These are phyloP conservation scores for Parasteatoda lunata DNA, from an alignment of 2,888 invertebrate species.

Conservation along the genomic window DNA sequence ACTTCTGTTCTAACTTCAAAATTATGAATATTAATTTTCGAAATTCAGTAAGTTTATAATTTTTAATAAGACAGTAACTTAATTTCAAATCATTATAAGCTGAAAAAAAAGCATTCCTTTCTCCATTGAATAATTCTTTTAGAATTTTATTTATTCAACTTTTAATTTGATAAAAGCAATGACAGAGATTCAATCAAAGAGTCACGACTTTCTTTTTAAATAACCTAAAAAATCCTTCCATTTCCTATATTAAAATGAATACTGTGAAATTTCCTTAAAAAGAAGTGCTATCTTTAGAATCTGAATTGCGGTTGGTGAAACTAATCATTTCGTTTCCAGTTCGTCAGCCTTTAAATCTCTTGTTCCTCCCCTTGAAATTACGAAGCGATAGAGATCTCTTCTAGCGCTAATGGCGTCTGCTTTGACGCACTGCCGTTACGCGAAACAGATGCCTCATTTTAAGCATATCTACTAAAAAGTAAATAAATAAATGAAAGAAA, in stretches of 20 bases:
- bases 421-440: slow-evolving; percentile 55
- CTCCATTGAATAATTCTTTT: too few relatives aligned
- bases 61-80: too few relatives aligned
- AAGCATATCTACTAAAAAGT: neutral
- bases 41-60: too few relatives aligned
- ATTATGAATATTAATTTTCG: too few relatives aligned
- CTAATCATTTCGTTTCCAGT: slow-evolving; percentile 25
- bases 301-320: neutral
- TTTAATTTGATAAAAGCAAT: too few relatives aligned
- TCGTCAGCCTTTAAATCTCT: neutral
- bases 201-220: neutral
- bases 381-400: slow-evolving; percentile 29
- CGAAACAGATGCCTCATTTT: slow-evolving; percentile 52
- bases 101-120: too few relatives aligned
- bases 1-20: too few relatives aligned
- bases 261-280: slow-evolving; percentile 4
- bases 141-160: too few relatives aligned
- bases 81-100: too few relatives aligned
- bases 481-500: slow-evolving; percentile 3
- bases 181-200: neutral
- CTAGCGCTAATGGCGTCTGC: slow-evolving; percentile 52
- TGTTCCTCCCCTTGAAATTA: slow-evolving; percentile 3
- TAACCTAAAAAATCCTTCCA: neutral
- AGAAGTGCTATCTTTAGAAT: slow-evolving; percentile 1
- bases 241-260: slow-evolving; percentile 3